phyloP scores from a whole-genome alignment of 2,888 invertebrate genomes.

The Girardia tigrina region DNA sequence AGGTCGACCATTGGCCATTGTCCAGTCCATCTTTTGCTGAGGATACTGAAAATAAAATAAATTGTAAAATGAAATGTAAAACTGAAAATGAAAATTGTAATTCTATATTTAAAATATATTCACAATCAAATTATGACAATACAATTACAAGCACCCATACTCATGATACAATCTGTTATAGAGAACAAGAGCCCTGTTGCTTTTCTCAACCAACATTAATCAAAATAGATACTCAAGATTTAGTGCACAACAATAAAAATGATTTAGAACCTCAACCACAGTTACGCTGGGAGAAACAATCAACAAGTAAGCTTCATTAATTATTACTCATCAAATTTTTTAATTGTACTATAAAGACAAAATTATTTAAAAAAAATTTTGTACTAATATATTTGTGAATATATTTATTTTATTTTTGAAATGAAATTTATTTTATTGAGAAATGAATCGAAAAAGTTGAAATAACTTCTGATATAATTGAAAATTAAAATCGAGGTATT shows the following conservation, averaged over 20 bases:
- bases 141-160: not conserved
- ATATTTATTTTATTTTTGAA: too few relatives aligned
- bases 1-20: not conserved
- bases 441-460: too few relatives aligned
- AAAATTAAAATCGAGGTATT: too few relatives aligned
- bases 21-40: too few relatives aligned
- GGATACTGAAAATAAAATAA: not conserved
- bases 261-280: not conserved
- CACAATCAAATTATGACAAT: not conserved
- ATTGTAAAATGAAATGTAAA: not conserved
- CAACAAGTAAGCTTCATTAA: too few relatives aligned
- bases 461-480: too few relatives aligned
- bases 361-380: too few relatives aligned
- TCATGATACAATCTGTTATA: not conserved
- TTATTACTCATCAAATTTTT: too few relatives aligned
- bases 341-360: too few relatives aligned
- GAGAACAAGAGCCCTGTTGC: not conserved
- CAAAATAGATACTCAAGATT: not conserved
- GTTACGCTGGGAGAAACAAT: not conserved
- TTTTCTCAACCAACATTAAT: not conserved
- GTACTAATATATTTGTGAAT: too few relatives aligned
- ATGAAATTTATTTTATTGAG: too few relatives aligned
- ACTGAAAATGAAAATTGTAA: not conserved
- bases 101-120: not conserved
- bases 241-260: too few relatives aligned